Base-by-base conservation (phyloP, 2,797 vertebrate species). In the Bucorvus abyssinicus region DNA sequence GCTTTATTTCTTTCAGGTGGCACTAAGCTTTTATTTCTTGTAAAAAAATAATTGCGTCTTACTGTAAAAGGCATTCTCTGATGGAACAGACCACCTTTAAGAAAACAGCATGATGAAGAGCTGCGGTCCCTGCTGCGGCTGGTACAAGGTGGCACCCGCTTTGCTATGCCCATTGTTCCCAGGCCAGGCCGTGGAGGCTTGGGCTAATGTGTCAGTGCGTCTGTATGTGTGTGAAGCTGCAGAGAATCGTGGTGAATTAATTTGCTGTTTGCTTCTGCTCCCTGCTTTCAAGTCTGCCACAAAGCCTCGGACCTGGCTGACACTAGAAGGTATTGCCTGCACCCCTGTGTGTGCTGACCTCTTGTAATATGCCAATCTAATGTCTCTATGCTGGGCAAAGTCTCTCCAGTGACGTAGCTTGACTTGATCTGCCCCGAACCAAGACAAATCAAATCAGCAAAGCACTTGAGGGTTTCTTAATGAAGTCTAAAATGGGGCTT, bases 11-110 rank as follows among this genome's bases (percentile, higher is more conserved):
- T 90, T 93, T 94, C 80, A 90, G 60, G 30, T 60, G 76, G 50
- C 40, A 27, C 55, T 40, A 56, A 89, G 83, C 83, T 94, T 93
- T 93, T 93, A 67, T 89, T 90, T 91, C 55, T 57, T 79, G 44
- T 63, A 74, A 90, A 89, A 78, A 93, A 83, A 80, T 80, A 95
- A 96, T 90, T 84, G 55, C 2, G 6, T 17, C 59, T 79, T 79
- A 12, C 36, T 74, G 34, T 79, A 74, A 86, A 87, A 90, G 67
- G 7, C 49, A 14, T 20, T 22, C 10, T 71, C 9, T 67, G 44
- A 8, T 26, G 56, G 63, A 74, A 32, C 26, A 88, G 73, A 8
- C 3, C 26, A 34, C 32, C 79, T 90, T 81, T n/a, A 71, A 61
- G 83, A 30, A 59, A 71, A 74, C 5, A 23, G 30, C 30, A 1